A percentile compares a stretch with the other conserved stretches of the same genome.
phyloP scores from a whole-genome alignment of 2,797 vertebrate genomes.

The Distichodus sexfasciatus region DNA sequence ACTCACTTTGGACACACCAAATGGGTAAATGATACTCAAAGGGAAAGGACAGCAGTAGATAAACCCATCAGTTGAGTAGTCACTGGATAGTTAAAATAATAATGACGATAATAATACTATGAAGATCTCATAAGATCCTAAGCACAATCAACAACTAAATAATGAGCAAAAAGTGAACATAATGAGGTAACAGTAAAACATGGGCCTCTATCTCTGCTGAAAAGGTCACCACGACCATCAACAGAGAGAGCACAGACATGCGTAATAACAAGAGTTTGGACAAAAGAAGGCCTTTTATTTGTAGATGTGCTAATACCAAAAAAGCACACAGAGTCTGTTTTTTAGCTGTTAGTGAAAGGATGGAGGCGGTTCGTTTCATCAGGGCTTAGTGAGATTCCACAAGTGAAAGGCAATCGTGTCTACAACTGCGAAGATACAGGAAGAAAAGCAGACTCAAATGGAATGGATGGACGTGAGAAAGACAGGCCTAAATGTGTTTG shows the following conservation, averaged over 20 bases:
- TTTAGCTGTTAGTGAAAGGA: not conserved
- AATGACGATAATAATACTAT: no score
- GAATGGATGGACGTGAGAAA: conserved; percentile 26
- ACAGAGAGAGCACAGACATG: not conserved
- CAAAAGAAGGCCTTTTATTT: no score
- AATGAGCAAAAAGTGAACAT: not conserved
- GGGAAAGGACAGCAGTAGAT: conserved; percentile 25
- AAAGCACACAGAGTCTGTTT: not conserved
- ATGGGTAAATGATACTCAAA: conserved; percentile 41
- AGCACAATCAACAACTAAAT: not conserved
- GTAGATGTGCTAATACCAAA: not conserved
- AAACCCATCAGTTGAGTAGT: conserved; percentile 29
- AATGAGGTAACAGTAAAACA: not conserved
- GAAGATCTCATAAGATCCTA: no score
- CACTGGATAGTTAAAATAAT: not conserved
- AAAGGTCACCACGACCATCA: not conserved
- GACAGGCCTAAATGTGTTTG: conserved; percentile 28
- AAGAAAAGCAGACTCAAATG: conserved; percentile 34
- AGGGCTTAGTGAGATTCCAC: conserved; percentile 35
- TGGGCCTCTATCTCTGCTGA: not conserved
- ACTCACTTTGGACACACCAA: conserved; percentile 25
- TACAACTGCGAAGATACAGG: conserved; percentile 30
- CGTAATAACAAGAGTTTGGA: no score
- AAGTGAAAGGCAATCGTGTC: conserved; percentile 44
- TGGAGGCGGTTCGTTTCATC: conserved; percentile 11